Evolutionary conservation across 2,888 invertebrate species (phyloP).

Genomic region (Hipparchia sbordonii): DNA sequence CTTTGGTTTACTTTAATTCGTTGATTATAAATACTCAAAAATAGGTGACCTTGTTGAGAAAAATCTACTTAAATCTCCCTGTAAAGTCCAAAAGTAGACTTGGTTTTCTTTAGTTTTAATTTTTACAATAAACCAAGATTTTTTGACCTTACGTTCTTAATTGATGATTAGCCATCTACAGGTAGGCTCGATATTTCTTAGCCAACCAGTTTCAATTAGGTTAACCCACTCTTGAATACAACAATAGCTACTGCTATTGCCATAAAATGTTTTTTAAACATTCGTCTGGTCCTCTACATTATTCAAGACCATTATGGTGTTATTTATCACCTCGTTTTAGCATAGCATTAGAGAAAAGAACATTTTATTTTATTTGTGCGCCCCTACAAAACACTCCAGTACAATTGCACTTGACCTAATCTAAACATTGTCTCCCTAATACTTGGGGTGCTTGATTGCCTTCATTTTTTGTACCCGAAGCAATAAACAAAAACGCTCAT

Average conservation of each 20-base stretch:
- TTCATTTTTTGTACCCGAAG: slow-evolving; percentile 1
- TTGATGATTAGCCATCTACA: no score
- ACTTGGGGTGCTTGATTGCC: slow-evolving; percentile 8
- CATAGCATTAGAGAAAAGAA: slow-evolving; percentile 4
- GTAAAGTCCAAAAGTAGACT: no score
- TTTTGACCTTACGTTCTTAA: no score
- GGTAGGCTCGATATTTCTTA: no score
- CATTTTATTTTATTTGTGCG: slow-evolving; percentile 15
- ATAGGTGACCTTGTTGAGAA: no score
- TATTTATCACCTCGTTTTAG: slow-evolving; percentile 17
- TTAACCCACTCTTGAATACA: background rate
- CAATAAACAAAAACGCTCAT: slow-evolving; percentile 3
- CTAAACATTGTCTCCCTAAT: slow-evolving; percentile 7
- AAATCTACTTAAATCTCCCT: no score
- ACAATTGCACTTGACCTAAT: slow-evolving; percentile 20
- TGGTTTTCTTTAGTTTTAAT: no score
- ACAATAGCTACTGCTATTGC: background rate
- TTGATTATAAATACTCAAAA: no score
- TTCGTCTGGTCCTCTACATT: slow-evolving; percentile 4
- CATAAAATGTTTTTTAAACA: slow-evolving; percentile 4
- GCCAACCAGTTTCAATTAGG: background rate
- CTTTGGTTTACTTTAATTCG: no score
- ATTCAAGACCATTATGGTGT: slow-evolving; percentile 17
- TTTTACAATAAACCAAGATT: no score
- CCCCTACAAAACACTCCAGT: slow-evolving; percentile 15